These are phyloP conservation scores for Chaetura pelagica DNA, from an alignment of 2,113 vertebrate species.

Conservation along the genomic window DNA sequence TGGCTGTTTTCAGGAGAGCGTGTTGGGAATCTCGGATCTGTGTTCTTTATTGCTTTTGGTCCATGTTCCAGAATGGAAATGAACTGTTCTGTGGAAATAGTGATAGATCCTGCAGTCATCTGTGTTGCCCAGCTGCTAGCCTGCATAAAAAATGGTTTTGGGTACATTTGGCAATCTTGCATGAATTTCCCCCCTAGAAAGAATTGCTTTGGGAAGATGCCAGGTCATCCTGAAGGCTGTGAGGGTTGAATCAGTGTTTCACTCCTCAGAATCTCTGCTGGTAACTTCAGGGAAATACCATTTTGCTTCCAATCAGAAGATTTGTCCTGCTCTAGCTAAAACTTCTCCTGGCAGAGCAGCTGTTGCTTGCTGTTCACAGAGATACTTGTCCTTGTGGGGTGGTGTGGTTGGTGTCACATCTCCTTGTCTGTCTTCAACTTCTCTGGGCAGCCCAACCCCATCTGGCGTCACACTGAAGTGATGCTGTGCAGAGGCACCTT, in stretches of 20 bases:
- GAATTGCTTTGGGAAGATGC: background rate
- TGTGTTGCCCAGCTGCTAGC: background rate
- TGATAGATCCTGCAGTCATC: background rate
- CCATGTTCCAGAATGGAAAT: background rate
- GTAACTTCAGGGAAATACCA: background rate
- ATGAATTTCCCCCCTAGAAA: background rate
- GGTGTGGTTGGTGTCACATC: background rate
- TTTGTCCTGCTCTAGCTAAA: background rate
- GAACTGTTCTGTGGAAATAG: background rate
- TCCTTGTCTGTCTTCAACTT: background rate
- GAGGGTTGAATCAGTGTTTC: background rate
- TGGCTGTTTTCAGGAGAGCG: background rate
- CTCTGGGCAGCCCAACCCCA: background rate
- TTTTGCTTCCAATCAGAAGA: background rate
- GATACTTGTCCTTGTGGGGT: background rate
- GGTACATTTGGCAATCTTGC: background rate
- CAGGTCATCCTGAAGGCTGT: background rate
- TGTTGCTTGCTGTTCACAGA: background rate
- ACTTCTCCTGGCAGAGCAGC: background rate
- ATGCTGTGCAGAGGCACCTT: background rate
- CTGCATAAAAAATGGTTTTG: background rate
- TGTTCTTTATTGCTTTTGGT: background rate
- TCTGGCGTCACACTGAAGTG: accelerated
- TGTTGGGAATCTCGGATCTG: background rate
- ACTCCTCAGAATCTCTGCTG: background rate